Conservation (phyloP, 2,888 invertebrate species). For the Aphodius sticticus region DNA sequence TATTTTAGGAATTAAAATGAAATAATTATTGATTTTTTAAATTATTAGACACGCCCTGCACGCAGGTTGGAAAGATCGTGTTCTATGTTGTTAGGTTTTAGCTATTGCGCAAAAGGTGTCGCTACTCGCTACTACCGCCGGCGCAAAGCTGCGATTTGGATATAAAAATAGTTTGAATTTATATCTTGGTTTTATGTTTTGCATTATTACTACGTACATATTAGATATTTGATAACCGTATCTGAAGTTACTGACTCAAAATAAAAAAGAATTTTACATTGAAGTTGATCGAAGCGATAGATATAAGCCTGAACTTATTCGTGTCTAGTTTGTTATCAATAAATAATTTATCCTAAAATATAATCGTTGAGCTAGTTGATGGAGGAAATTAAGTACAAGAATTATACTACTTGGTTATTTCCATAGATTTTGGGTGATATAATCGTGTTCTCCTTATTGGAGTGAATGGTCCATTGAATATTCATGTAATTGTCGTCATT, state of each 20-base stretch:
- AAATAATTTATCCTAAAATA: background rate
- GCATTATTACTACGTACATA: background rate
- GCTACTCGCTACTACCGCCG: background rate
- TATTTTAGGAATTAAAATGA: too few relatives aligned
- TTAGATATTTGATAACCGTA: background rate
- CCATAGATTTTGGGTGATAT: too few relatives aligned
- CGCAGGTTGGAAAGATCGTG: too few relatives aligned
- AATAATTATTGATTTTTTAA: too few relatives aligned
- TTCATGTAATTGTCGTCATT: constrained; percentile 4
- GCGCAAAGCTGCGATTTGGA: background rate
- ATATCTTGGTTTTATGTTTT: background rate
- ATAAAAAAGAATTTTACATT: too few relatives aligned
- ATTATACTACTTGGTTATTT: background rate
- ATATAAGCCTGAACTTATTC: too few relatives aligned
- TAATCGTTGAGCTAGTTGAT: background rate
- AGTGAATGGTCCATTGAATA: background rate
- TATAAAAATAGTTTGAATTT: background rate
- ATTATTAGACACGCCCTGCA: too few relatives aligned
- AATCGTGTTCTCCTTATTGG: too few relatives aligned
- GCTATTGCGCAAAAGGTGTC: background rate
- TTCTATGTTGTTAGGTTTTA: too few relatives aligned
- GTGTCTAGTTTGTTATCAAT: too few relatives aligned
- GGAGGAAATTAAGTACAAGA: background rate
- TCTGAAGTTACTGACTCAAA: too few relatives aligned
- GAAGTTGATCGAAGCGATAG: too few relatives aligned